Base-by-base conservation (phyloP, 2,888 invertebrate genomes). In the Holacanthella duospinosa region DNA sequence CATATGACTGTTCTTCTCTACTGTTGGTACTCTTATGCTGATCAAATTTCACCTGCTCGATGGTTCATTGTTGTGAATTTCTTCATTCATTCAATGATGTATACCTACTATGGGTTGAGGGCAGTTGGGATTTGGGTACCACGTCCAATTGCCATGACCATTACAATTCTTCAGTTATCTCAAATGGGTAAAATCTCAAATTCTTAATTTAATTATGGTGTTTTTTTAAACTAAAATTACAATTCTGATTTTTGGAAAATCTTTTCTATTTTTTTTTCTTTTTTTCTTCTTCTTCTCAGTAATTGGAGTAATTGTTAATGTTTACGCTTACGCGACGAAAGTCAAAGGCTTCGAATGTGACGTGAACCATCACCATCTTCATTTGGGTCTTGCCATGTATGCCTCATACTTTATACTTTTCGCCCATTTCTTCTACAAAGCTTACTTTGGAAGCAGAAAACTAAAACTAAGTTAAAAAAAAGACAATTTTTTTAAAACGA, bases 61-160 rank as follows among this genome's bases (percentile, higher is more conserved):
- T 93, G 93, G 93, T 94, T 92, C 79, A 88, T 93, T 75, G 89
- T 90, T 63, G 93, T 94, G 90, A 94, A 94, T 80, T 93, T 90
- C 76, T 88, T 87, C 75, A 92, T 94, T 62, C 92, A 92, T 79
- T 85, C 86, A 65, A 83, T 92, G 72, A 94, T 94, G 94, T 93
- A 92, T 79, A 84, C 88, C 4, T 93, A 93, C 80, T 64, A 65
- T 43, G 90, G 90, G 1, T 79, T 91, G 60, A 85, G 87, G 74
- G 88, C 92, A 73, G 87, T 93, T 83, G 86, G 88, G 68, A 69
- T 79, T 67, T 85, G 84, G 76, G 88, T 92, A 63, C 94, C 95
- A 1, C 83, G 86, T 71, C 83, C 83, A 75, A 84, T 94, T 70
- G 87, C 93, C 64, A 93, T 95, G 88, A 80, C 88, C 70, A 93